Percentiles rank a stretch among this genome's conserved stretches.
phyloP scores from a whole-genome alignment of 2,113 vertebrate genomes.

The Misgurnus mizolepis region DNA sequence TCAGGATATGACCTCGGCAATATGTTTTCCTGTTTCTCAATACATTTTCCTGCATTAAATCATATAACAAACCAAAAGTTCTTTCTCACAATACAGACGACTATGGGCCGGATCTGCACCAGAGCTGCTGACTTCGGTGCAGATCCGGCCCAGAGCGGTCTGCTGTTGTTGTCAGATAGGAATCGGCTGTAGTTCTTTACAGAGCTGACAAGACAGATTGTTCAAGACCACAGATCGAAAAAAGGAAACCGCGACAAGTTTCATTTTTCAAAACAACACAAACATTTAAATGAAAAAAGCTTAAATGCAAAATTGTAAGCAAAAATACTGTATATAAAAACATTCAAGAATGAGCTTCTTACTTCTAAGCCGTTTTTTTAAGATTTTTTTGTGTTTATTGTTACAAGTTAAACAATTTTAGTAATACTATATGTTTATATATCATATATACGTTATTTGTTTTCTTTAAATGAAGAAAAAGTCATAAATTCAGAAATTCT shows the following conservation, averaged over 20 bases:
- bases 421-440: not conserved
- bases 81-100: no score
- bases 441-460: not conserved
- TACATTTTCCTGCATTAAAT: slow-evolving; percentile 12
- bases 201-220: not conserved
- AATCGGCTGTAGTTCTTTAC: not conserved
- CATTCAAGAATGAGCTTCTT: not conserved
- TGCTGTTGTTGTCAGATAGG: not conserved
- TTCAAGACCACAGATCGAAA: not conserved
- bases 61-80: not conserved
- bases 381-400: no score
- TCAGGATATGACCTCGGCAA: not conserved
- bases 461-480: not conserved
- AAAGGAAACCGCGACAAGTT: not conserved
- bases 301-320: not conserved
- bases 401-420: not conserved
- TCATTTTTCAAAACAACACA: not conserved
- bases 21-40: not conserved
- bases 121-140: no score
- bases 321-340: not conserved
- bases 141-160: no score
- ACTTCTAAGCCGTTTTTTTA: no score
- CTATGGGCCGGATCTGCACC: no score
- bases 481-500: not conserved
- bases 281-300: not conserved